Evolutionary conservation across 2,797 vertebrate genomes (phyloP).

Genomic region (Lacerta agilis): DNA sequence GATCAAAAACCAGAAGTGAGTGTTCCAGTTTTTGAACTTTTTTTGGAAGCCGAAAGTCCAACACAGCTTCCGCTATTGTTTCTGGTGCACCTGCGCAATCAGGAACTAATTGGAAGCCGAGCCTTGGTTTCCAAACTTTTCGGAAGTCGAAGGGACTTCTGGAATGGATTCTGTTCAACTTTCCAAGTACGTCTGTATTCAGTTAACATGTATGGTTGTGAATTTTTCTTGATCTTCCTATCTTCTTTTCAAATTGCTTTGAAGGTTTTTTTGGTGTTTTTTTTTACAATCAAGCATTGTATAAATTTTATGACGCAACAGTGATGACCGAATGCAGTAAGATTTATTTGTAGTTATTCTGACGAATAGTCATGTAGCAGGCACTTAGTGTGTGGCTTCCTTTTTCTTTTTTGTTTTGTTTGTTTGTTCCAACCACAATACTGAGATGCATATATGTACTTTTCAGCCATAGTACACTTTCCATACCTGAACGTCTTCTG

Average conservation of each 20-base stretch:
- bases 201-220: no score
- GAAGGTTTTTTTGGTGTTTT: not conserved
- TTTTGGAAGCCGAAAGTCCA: no score
- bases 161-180: no score
- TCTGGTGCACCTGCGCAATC: no score
- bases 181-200: no score
- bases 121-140: no score
- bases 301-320: not conserved
- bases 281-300: no score
- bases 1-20: no score
- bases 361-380: not conserved
- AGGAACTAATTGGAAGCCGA: rapidly evolving
- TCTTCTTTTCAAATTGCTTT: not conserved
- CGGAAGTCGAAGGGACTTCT: no score
- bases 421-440: not conserved
- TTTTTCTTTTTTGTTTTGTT: not conserved
- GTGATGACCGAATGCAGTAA: not conserved
- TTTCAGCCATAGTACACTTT: not conserved
- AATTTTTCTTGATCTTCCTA: no score
- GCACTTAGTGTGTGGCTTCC: not conserved
- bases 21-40: no score
- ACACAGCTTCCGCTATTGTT: no score
- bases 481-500: not conserved
- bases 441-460: not conserved
- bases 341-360: not conserved